These are phyloP conservation scores for Oreocharis arfaki DNA, from an alignment of 2,113 vertebrate genomes.

Conservation along the genomic window DNA sequence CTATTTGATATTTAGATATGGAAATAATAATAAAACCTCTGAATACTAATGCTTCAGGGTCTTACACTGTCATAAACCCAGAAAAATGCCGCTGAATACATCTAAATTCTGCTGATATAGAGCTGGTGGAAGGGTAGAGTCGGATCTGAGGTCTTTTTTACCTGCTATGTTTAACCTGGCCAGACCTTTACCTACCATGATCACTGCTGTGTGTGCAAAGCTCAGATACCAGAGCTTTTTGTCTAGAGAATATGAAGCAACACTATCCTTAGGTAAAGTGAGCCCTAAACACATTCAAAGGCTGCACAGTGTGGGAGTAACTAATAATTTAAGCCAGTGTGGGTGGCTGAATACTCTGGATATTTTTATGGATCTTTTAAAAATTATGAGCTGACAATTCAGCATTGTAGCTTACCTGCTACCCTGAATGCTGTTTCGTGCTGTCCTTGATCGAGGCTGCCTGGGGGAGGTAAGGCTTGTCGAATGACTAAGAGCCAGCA, in stretches of 20 bases:
- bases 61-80: not conserved
- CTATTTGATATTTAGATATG: not conserved
- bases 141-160: not conserved
- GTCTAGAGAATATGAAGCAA: not conserved
- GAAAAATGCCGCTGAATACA: not conserved
- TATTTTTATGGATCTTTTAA: not conserved
- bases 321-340: not conserved
- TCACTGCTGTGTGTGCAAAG: not conserved
- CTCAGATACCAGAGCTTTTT: not conserved
- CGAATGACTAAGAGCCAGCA: not conserved
- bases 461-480: not conserved
- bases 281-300: not conserved
- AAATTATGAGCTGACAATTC: not conserved
- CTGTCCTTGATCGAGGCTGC: not conserved
- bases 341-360: not conserved
- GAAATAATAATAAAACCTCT: not conserved
- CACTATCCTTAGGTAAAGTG: not conserved
- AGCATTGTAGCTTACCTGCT: not conserved
- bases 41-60: not conserved
- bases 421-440: not conserved
- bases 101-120: not conserved
- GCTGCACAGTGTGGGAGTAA: not conserved
- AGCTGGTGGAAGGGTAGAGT: not conserved
- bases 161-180: not conserved
- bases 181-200: not conserved